Conservation (phyloP, 2,888 invertebrate species). For the Pherbina coryleti region DNA sequence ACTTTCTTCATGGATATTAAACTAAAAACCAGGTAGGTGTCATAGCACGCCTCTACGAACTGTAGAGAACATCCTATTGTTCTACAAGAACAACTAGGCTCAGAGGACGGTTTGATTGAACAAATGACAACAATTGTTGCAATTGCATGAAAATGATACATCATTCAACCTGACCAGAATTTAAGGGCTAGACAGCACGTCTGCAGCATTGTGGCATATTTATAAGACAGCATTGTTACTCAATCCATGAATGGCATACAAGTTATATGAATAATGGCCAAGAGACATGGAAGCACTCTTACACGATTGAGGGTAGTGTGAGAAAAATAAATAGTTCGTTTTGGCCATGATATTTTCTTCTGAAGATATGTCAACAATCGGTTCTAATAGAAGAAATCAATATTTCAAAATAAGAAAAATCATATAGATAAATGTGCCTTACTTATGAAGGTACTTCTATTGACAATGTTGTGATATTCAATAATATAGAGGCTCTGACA, state of each 20-base stretch:
- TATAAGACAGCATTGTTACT: constrained; percentile 3
- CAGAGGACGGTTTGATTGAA: background rate
- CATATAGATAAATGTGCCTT: no score
- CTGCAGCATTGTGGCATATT: constrained; percentile 41
- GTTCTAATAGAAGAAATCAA: background rate
- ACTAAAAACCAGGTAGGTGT: constrained; percentile 57
- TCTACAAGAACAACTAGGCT: constrained; percentile 38
- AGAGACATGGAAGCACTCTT: background rate
- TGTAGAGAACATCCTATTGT: constrained; percentile 62
- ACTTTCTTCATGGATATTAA: constrained; percentile 57
- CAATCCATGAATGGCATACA: constrained; percentile 13
- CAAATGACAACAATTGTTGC: constrained; percentile 16
- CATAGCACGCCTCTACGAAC: constrained; percentile 69
- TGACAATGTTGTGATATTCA: no score
- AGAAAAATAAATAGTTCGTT: constrained; percentile 32
- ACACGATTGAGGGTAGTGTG: constrained; percentile 4
- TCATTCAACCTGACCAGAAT: constrained; percentile 15
- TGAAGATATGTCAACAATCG: constrained; percentile 1
- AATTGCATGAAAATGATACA: constrained; percentile 2
- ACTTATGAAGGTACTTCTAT: no score
- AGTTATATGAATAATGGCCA: constrained; percentile 23
- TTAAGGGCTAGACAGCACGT: constrained; percentile 55
- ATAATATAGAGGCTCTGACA: no score
- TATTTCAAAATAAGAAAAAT: background rate
- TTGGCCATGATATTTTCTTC: background rate